phyloP scores from a whole-genome alignment of 2,797 vertebrate genomes.

The Rhynchonycteris naso region DNA sequence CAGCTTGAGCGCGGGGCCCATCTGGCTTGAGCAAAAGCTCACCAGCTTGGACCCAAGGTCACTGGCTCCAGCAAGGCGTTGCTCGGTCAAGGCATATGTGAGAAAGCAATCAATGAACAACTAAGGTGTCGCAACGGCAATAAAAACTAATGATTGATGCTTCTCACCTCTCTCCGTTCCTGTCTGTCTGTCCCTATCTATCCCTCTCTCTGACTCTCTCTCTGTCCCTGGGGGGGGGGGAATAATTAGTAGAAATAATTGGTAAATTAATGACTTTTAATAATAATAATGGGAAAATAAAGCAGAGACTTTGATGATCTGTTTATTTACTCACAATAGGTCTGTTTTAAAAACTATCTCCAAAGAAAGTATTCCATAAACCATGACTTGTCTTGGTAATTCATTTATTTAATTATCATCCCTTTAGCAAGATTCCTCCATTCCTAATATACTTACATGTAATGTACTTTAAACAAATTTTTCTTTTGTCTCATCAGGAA shows the following conservation, averaged over 20 bases:
- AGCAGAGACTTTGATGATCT: conserved; percentile 22
- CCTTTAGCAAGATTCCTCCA: not conserved
- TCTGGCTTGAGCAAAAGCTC: too few species aligned
- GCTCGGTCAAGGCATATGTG: too few species aligned
- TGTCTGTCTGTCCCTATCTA: too few species aligned
- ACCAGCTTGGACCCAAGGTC: too few species aligned
- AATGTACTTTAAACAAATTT: conserved; percentile 31
- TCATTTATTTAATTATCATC: not conserved
- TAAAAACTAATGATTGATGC: too few species aligned
- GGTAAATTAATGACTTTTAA: conserved; percentile 24
- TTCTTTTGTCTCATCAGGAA: conserved; percentile 44
- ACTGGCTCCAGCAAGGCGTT: too few species aligned
- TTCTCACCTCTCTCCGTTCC: too few species aligned
- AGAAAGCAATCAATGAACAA: too few species aligned
- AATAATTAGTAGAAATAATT: conserved; percentile 43
- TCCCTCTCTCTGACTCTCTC: too few species aligned
- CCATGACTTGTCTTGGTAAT: not conserved
- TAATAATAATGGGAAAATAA: conserved; percentile 51
- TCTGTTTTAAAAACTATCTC: conserved; percentile 41
- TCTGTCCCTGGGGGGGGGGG: too few species aligned
- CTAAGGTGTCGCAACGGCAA: too few species aligned
- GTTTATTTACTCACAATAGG: conserved; percentile 18
- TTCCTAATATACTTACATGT: not conserved
- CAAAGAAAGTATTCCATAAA: conserved; percentile 15
- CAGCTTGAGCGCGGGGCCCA: too few species aligned